Evolutionary conservation across 2,113 vertebrate species (phyloP).

Genomic region (Phocoena phocoena): DNA sequence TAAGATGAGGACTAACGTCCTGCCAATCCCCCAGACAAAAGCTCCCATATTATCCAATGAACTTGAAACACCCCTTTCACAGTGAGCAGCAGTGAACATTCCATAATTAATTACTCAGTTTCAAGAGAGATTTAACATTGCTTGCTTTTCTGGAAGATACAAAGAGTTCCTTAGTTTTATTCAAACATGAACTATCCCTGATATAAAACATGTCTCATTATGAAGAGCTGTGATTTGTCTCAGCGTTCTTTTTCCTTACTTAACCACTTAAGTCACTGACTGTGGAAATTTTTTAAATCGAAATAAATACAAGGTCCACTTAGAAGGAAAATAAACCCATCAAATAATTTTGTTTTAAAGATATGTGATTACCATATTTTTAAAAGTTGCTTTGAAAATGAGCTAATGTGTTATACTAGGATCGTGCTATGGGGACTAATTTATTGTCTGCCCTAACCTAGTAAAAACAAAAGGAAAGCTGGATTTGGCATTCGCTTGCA

Average conservation of each 20-base stretch:
- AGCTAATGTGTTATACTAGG: background rate
- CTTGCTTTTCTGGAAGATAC: slow-evolving; percentile 27
- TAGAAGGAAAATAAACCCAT: background rate
- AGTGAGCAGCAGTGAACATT: background rate
- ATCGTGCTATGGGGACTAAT: background rate
- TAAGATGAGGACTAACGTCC: background rate
- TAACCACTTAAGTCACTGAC: background rate
- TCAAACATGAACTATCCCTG: background rate
- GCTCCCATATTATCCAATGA: background rate
- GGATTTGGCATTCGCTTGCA: background rate
- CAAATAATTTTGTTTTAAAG: slow-evolving; percentile 27
- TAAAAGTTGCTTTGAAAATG: background rate
- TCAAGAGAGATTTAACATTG: slow-evolving; percentile 19
- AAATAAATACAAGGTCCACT: background rate
- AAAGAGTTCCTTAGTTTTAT: slow-evolving; percentile 46
- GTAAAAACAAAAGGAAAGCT: slow-evolving; percentile 4
- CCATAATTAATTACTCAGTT: slow-evolving; percentile 26
- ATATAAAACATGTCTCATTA: slow-evolving; percentile 47
- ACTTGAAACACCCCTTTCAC: slow-evolving; percentile 46
- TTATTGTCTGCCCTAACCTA: background rate
- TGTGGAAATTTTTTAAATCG: background rate
- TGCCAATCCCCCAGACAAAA: background rate
- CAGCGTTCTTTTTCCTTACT: background rate
- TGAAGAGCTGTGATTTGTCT: slow-evolving; percentile 36
- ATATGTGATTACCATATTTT: background rate